Evolutionary conservation across 2,797 vertebrate genomes (phyloP), one percentile per base, ranked within the genome.

Genomic region (Melanotaenia parkinsoni): DNA sequence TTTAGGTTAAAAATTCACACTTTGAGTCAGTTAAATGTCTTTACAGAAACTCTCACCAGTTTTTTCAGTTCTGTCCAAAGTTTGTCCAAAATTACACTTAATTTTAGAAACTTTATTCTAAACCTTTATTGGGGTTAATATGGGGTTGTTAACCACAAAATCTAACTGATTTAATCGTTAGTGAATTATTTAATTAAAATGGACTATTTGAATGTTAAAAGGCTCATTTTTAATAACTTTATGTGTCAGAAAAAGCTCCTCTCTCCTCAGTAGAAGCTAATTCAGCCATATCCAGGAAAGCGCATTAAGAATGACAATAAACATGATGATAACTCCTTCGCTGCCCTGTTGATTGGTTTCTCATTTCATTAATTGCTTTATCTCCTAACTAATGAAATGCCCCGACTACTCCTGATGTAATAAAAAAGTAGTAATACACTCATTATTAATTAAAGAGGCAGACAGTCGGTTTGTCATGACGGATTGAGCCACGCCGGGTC

Each of bases 341-440:
- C 76, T 69, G 61, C 75, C 20, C 54, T 72, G 68, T 76, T 87
- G 80, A 87, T 85, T 87, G 79, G 81, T 82, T 84, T 84, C 81
- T 83, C 72, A 57, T 83, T 82, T 82, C 87, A 82, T 81, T 84
- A 85, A 90, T 81, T 71, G 50, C 85, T 85, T 88, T 77, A 89
- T 91, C 82, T 87, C 72, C 76, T 73, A 81, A 76, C 83, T 86
- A 89, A 89, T 89, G 87, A 87, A 89, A 88, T 76, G 72, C 71
- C 47, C 77, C 51, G 68, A 83, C 82, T 76, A 76, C 83, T 89
- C 66, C 70, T 66, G 74, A 62, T 60, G 80, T 82, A 85, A 79
- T 84, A 80, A 89, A 40, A 89, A 87, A 65, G 74, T 77, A 75
- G 66, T 83, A 79, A 86, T 51, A 71, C 58, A 71, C 82, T 82